Conservation (phyloP, 1,140 invertebrate species). For the Luehdorfia chinensis region DNA sequence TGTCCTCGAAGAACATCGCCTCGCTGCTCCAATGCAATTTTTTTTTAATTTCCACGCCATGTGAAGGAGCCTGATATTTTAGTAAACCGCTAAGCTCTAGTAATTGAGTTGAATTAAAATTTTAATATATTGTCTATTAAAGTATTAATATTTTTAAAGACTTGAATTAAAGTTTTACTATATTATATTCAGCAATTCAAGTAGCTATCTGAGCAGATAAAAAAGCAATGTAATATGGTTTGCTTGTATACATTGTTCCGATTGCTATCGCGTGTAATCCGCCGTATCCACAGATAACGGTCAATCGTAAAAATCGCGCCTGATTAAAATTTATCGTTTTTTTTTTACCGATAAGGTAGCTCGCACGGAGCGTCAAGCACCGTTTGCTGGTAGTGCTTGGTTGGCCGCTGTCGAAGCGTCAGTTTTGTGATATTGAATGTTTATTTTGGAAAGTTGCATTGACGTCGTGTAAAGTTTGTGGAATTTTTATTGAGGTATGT, state of each 20-base stretch:
- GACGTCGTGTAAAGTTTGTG: background rate
- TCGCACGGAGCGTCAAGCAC: slow-evolving; percentile 9
- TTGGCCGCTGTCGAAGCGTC: slow-evolving; percentile 14
- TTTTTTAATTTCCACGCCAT: no score
- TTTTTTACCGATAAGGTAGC: slow-evolving; percentile 33
- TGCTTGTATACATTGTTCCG: slow-evolving; percentile 41
- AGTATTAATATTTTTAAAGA: no score
- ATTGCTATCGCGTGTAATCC: slow-evolving; percentile 69
- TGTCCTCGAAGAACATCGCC: no score
- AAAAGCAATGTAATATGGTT: slow-evolving; percentile 18
- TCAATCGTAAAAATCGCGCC: slow-evolving; percentile 67
- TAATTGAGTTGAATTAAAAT: no score
- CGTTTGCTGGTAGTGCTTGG: slow-evolving; percentile 25
- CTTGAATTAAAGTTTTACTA: no score
- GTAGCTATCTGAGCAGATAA: slow-evolving; percentile 22
- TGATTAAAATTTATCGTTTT: slow-evolving; percentile 57
- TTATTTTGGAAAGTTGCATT: background rate
- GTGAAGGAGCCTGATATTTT: no score
- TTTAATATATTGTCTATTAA: no score
- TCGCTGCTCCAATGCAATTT: no score
- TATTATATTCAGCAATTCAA: no score
- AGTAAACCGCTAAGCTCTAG: no score
- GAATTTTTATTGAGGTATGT: background rate
- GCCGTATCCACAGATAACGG: slow-evolving; percentile 60
- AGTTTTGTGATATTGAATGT: slow-evolving; percentile 15